Conservation (phyloP, 2,113 vertebrate genomes). For the Dinomys branickii region DNA sequence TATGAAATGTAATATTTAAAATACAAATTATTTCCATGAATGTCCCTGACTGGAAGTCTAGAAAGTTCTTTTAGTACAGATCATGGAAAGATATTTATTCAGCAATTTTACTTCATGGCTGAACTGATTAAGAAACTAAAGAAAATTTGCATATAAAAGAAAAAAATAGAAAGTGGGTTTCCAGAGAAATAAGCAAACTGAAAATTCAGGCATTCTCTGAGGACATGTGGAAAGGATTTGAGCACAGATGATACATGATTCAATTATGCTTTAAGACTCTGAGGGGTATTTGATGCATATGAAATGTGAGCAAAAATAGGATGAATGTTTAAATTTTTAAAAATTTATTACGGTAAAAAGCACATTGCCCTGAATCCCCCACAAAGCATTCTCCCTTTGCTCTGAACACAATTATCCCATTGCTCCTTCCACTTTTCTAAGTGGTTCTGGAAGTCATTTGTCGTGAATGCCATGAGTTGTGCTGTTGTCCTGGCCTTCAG, state of each 20-base stretch:
- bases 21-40: not conserved
- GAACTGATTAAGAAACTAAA: not conserved
- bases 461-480: not conserved
- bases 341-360: not conserved
- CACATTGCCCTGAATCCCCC: not conserved
- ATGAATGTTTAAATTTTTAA: not conserved
- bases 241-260: not conserved
- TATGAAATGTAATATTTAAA: constrained; percentile 14
- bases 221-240: not conserved
- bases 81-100: not conserved
- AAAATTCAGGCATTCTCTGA: not conserved
- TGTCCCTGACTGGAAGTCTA: not conserved
- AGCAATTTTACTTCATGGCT: not conserved
- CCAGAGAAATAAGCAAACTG: not conserved
- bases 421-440: not conserved
- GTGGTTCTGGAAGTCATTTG: not conserved
- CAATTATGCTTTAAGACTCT: not conserved
- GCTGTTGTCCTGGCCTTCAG: not conserved
- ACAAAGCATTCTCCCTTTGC: not conserved
- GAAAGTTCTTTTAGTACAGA: not conserved
- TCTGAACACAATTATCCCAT: not conserved
- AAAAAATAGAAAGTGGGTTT: not conserved
- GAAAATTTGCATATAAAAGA: not conserved
- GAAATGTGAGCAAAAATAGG: not conserved
- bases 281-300: not conserved